phyloP scores from a whole-genome alignment of 1,140 invertebrate species.

The Chelonus insularis region DNA sequence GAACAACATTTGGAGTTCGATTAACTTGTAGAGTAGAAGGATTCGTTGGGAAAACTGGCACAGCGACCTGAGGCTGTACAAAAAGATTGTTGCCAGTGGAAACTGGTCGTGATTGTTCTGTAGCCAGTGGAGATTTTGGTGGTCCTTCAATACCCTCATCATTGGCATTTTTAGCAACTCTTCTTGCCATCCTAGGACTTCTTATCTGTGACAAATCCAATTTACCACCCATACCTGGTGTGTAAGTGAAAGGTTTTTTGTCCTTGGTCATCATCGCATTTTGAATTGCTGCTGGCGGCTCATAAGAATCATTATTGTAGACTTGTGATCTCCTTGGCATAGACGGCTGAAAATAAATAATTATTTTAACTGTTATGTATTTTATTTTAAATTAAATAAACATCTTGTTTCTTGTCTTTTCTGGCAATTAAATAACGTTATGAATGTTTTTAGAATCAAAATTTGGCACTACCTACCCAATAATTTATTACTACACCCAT shows the following conservation, averaged over 20 bases:
- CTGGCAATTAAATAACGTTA: too few species aligned
- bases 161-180: slow-evolving; percentile 72
- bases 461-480: too few species aligned
- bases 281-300: slow-evolving; percentile 86
- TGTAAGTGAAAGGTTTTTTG: slow-evolving; percentile 94
- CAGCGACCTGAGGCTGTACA: slow-evolving; percentile 69
- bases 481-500: too few species aligned
- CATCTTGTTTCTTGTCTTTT: too few species aligned
- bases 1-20: slow-evolving; percentile 34
- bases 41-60: slow-evolving; percentile 70
- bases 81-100: slow-evolving; percentile 43
- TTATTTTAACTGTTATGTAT: neutral
- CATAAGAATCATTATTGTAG: slow-evolving; percentile 50
- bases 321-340: slow-evolving; percentile 28
- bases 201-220: slow-evolving; percentile 87
- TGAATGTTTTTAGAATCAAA: too few species aligned
- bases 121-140: slow-evolving; percentile 48
- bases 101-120: slow-evolving; percentile 55
- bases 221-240: slow-evolving; percentile 77
- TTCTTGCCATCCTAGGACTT: slow-evolving; percentile 84
- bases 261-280: slow-evolving; percentile 94
- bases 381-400: neutral
- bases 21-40: slow-evolving; percentile 55
- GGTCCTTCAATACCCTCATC: slow-evolving; percentile 59
- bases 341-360: slow-evolving; percentile 12